Base-by-base conservation (phyloP, 2,888 invertebrate genomes). In the Parnassius mnemosyne region DNA sequence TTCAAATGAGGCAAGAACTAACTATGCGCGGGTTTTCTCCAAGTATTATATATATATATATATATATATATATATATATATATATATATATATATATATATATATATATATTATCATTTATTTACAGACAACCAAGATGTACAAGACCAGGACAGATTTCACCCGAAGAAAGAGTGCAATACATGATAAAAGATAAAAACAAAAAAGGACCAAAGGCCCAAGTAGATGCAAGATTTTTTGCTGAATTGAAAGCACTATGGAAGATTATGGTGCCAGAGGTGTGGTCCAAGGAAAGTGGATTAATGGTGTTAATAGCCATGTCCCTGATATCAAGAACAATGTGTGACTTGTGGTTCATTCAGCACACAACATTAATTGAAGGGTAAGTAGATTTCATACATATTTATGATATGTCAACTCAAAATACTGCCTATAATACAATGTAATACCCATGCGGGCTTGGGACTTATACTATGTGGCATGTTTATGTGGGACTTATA, bases 281-380 rank as follows among this genome's bases (percentile, higher is more conserved):
- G 74, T 94, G 95, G 84, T 94, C 95, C 11, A 89, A 94, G 63
- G 98, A 98, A 87, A 93, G 94, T 68, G 95, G 94, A 7, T 94
- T 95, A 66, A 90, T 97, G 77, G 66, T 93, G 11, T 81, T 97
- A 34, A 94, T 97, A 9, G 99, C 98, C 0, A 79, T 91, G 5
- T 94, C 97, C 5, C 92, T 99, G 51, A 93, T 98, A 25, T 95
- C 96, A 2, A 93, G 99, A 71, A 98, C 99, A 0, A 93, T 98
- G 70, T 98, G 98, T 78, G 99, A 99, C 87, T 93, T 99, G 59
- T 99, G 98, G 98, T 95, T 99, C 92, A 99, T 99, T 72, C 96
- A 97, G 77, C 97, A 96, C 81, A 96, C 97, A 11, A 99, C 99
- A 2, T 93, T 96, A 61, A 95, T 99, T 72, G 99, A 99, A 93